Evolutionary conservation across 92 coral and sea anemone genomes (phyloP), one percentile per base, ranked within the genome.

Genomic region (Porites divaricata): DNA sequence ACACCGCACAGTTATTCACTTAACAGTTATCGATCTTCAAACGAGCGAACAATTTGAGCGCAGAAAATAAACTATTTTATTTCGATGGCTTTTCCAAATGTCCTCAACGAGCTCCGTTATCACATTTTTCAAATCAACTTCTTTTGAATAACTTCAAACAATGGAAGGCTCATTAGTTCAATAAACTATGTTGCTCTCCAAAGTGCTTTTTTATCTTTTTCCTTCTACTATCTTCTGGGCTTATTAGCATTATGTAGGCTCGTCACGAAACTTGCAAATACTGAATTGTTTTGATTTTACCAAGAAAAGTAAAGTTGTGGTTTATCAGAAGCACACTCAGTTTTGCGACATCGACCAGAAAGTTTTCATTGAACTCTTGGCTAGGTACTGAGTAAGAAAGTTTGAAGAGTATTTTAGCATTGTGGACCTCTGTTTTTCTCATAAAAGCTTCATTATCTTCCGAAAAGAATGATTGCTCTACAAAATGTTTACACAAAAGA

Each of bases 141-240:
- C 78, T 70, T 81, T 81, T 81, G 79, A 81, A 81, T 81, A 71
- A 69, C 67, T 70, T 61, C 17, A 62, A 71, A 81, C 86, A 81
- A 81, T 81, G 84, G 56, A 61, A 72, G 48, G 48, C 78, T 81
- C 86, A 72, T 81, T 81, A 81, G 70, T 57, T 70, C 76, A 69
- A 70, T 81, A 81, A 81, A 81, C 67, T 35, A 71, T 81, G 86
- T 81, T 59, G 78, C 77, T 81, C 26, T 72, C 68, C 70, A 81
- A 81, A 81, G 86, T 72, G 86, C 23, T 81, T 81, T 80, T 80
- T 80, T 80, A 80, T 80, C 84, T 80, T 50, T 52, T 54, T 22
- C 63, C n/a, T 54, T 22, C 41, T 14, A 61, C 86, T 70, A 41
- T 81, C 69, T 81, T 41, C 51, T 5, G 7, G 45, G 45, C 45